Evolutionary conservation across 2,888 invertebrate species (phyloP).

Genomic region (Argyresthia goedartella): DNA sequence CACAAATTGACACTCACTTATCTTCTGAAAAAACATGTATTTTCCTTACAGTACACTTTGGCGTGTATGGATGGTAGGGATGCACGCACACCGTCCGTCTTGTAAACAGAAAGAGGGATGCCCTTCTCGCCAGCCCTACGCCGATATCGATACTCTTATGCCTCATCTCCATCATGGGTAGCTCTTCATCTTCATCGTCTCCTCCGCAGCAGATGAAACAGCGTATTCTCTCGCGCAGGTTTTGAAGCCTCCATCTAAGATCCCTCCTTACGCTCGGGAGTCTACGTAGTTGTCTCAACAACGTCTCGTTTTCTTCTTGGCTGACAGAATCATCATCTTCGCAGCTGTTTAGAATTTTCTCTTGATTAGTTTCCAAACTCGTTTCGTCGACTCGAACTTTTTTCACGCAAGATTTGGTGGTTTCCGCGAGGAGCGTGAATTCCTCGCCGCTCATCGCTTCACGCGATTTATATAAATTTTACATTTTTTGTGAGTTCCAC

Average conservation of each 20-base stretch:
- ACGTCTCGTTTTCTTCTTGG: constrained; percentile 17
- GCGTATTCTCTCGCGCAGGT: constrained; percentile 34
- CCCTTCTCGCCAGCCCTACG: constrained; percentile 46
- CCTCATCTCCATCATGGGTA: constrained; percentile 38
- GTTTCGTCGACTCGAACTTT: constrained; percentile 11
- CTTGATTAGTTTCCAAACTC: constrained; percentile 10
- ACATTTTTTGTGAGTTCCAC: constrained; percentile 21
- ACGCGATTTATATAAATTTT: constrained; percentile 15
- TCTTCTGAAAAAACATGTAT: constrained; percentile 19
- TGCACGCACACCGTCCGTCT: constrained; percentile 49
- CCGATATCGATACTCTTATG: constrained; percentile 57
- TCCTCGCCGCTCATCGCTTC: constrained; percentile 48
- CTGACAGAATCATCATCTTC: constrained; percentile 7
- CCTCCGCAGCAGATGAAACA: constrained; percentile 28
- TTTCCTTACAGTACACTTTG: constrained; percentile 52
- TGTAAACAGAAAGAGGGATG: constrained; percentile 54
- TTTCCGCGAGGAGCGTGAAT: constrained; percentile 29
- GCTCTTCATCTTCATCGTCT: constrained; percentile 29
- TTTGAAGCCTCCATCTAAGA: constrained; percentile 26
- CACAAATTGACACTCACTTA: no score
- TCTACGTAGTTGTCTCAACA: constrained; percentile 27
- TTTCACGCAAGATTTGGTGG: constrained; percentile 25
- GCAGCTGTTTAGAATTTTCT: no score
- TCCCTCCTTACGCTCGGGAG: constrained; percentile 24
- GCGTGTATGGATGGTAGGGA: constrained; percentile 59